Evolutionary conservation across 1,140 invertebrate species (phyloP), one percentile per base, ranked within the genome.

Genomic region (Trypoxylus dichotomus): DNA sequence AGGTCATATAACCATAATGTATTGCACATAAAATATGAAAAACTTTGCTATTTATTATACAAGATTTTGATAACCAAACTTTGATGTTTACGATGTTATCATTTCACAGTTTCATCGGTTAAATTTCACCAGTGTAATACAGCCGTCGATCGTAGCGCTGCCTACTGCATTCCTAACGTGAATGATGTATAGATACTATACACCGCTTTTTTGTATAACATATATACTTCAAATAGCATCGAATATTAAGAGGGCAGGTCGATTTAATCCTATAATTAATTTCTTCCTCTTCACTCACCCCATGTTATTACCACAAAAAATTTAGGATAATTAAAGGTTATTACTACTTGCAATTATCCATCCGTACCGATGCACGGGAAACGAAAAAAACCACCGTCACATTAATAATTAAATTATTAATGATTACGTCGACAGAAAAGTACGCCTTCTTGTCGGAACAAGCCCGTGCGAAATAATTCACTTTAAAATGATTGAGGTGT

Each of bases 341-440:
- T 5, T n/a, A 54, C 19, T 54, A n/a, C 47, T 54, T n/a, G 47
- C 27, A 68, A 68, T 68, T 68, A 68, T 68, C 60, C 60, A 68
- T 68, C 25, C 60, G 6, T 24, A 13, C 10, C 60, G 60, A 27
- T 25, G 60, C 24, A 27, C 24, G 19, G 13, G 5, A 15, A 27
- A 24, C 27, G 60, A 27, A 27, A 24, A 24, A 68, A 68, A 24
- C 10, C 27, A 24, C 24, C 60, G 60, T 68, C 19, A 10, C 60
- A 29, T 21, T 68, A 29, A 24, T 68, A 68, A 68, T 68, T 68
- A 68, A 68, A 68, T 68, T 68, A 68, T 68, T 68, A 68, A 68
- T 29, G 60, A 27, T 19, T 54, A 68, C 21, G 60, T 24, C 24
- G 60, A 24, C 60, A 24, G 27, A 68, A 27, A 68, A 24, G 60